Percentiles rank a stretch among this genome's conserved stretches.
Conservation (phyloP, 2,888 invertebrate species). For the Oxyteleia sp. region DNA sequence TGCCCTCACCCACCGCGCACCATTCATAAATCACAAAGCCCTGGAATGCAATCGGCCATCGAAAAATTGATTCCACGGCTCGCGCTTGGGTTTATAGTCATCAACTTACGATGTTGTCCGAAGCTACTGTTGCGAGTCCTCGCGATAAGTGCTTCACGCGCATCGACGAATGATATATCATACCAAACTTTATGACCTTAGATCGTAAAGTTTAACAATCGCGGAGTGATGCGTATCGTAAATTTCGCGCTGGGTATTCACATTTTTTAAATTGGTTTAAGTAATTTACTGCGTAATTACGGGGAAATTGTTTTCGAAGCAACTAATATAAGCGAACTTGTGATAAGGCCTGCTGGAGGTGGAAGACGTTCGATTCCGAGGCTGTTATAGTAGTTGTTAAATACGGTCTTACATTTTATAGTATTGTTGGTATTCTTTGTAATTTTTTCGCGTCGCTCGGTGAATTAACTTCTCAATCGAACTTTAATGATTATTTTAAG, state of each 20-base stretch:
- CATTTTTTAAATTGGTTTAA: constrained; percentile 28
- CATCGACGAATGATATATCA: constrained; percentile 49
- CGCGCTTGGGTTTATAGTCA: constrained; percentile 34
- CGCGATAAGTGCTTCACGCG: constrained; percentile 25
- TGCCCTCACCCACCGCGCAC: no score
- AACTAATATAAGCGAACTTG: neutral
- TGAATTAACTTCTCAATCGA: neutral
- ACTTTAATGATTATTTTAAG: neutral
- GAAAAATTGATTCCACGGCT: constrained; percentile 26
- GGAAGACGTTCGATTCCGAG: neutral
- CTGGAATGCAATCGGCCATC: constrained; percentile 28
- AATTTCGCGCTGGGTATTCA: constrained; percentile 45
- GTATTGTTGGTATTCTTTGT: neutral
- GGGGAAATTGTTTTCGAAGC: constrained; percentile 19
- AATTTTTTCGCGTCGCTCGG: neutral
- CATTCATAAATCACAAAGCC: constrained; percentile 34
- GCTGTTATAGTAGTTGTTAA: neutral
- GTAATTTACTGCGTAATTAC: constrained; percentile 45
- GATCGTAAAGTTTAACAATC: constrained; percentile 57
- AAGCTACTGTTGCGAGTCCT: constrained; percentile 45
- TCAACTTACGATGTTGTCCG: constrained; percentile 44
- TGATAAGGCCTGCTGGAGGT: neutral
- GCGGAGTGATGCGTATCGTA: constrained; percentile 29
- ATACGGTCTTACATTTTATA: neutral
- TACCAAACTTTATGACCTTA: constrained; percentile 52